These are phyloP conservation scores for Synergus japonicus DNA, from an alignment of 2,888 invertebrate species.

Conservation along the genomic window DNA sequence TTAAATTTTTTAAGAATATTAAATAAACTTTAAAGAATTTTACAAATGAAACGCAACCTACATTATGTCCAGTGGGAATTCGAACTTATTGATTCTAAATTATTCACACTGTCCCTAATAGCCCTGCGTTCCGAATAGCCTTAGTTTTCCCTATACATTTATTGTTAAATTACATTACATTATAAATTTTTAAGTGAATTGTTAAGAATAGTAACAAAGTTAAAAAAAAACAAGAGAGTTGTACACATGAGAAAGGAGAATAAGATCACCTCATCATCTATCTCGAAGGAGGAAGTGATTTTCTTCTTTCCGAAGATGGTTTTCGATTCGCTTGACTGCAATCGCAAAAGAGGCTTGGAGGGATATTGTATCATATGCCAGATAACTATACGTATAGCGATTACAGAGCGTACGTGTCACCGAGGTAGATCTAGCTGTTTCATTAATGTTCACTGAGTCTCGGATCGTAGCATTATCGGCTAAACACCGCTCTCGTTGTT, in stretches of 20 bases:
- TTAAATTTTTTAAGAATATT: too few relatives aligned
- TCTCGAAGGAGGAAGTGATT: constrained; percentile 16
- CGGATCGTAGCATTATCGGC: constrained; percentile 57
- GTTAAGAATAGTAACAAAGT: neutral
- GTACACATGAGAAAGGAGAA: neutral
- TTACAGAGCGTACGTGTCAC: constrained; percentile 51
- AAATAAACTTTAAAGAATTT: too few relatives aligned
- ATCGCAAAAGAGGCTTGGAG: neutral
- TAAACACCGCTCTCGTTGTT: constrained; percentile 60
- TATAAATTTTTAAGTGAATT: too few relatives aligned
- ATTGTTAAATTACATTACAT: too few relatives aligned
- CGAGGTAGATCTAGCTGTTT: constrained; percentile 45
- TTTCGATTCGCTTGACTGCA: neutral
- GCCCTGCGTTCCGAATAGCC: too few relatives aligned
- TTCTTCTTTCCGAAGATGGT: constrained; percentile 6
- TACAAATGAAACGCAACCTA: too few relatives aligned
- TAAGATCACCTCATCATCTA: neutral
- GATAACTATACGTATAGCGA: neutral
- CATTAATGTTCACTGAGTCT: constrained; percentile 49
- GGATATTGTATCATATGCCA: neutral
- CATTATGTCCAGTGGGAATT: too few relatives aligned
- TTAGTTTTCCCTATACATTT: too few relatives aligned
- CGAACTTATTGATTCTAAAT: too few relatives aligned
- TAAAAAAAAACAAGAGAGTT: neutral
- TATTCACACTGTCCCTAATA: too few relatives aligned